Conservation (phyloP, 2,113 vertebrate species). For the Xenopus laevis region DNA sequence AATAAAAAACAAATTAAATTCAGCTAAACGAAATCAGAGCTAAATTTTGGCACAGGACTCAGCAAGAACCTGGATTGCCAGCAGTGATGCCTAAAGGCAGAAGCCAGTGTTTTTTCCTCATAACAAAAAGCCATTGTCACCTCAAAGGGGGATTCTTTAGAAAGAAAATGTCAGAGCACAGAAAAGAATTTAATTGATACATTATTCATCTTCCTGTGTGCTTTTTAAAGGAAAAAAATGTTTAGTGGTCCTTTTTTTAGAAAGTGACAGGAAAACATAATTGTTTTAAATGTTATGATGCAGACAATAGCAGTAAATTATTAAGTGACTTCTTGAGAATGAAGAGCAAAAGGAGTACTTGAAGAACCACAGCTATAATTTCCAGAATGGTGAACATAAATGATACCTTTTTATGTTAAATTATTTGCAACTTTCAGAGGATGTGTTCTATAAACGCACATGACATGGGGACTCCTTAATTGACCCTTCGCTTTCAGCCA, state of each 20-base stretch:
- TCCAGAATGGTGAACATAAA: too few relatives aligned
- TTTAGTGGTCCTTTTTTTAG: conserved; percentile 28
- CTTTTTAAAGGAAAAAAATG: conserved; percentile 27
- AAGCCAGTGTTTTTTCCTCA: conserved; percentile 39
- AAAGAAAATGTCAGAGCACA: conserved; percentile 40
- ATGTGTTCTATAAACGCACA: too few relatives aligned
- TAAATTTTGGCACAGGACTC: conserved; percentile 68
- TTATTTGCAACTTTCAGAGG: conserved; percentile 50
- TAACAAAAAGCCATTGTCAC: conserved; percentile 43
- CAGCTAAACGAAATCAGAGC: conserved; percentile 61
- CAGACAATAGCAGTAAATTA: conserved; percentile 17
- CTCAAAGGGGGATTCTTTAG: conserved; percentile 44
- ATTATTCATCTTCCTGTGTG: conserved; percentile 36
- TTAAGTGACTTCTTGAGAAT: conserved; percentile 6
- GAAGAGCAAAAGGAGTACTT: not conserved
- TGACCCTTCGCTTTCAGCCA: too few relatives aligned
- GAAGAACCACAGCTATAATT: too few relatives aligned
- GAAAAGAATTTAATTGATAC: conserved; percentile 40
- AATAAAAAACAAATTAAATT: conserved; percentile 52
- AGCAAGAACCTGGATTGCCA: conserved; percentile 62
- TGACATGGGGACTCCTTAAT: too few relatives aligned
- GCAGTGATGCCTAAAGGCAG: conserved; percentile 62
- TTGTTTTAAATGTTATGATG: conserved; percentile 20
- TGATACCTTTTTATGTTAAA: conserved; percentile 13
- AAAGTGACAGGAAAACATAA: conserved; percentile 29